Conservation (phyloP, 2,113 vertebrate species). For the Pseudonaja textilis region DNA sequence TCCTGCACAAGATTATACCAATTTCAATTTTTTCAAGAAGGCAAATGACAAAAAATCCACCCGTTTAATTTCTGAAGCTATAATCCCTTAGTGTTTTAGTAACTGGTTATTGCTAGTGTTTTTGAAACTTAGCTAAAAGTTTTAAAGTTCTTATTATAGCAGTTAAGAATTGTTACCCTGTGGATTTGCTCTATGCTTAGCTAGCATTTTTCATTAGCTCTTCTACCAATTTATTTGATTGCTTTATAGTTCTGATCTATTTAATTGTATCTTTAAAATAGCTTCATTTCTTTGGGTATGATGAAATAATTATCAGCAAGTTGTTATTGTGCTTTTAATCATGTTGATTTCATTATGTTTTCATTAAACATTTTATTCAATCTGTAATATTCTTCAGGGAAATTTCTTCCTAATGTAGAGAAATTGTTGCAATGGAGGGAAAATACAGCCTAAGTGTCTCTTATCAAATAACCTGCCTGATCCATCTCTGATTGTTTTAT, state of each 20-base stretch:
- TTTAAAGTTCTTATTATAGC: not conserved
- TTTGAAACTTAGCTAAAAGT: not conserved
- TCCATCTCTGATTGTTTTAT: slow-evolving; percentile 13
- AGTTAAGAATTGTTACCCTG: not conserved
- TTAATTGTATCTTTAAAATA: slow-evolving; percentile 28
- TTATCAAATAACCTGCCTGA: slow-evolving; percentile 14
- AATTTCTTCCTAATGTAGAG: slow-evolving; percentile 24
- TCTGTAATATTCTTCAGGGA: slow-evolving; percentile 3
- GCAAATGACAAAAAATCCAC: not conserved
- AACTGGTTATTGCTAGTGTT: not conserved
- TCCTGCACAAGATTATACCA: not conserved
- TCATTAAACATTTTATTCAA: slow-evolving; percentile 18
- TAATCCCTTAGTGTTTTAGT: not conserved
- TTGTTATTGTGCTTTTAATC: slow-evolving; percentile 20
- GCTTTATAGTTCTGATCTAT: slow-evolving; percentile 1
- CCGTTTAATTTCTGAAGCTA: not conserved
- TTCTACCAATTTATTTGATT: slow-evolving; percentile 3
- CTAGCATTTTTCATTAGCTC: not conserved
- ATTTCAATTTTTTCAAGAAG: not conserved
- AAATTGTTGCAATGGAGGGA: slow-evolving; percentile 13
- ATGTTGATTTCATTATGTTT: slow-evolving; percentile 26
- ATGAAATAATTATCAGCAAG: slow-evolving; percentile 27
- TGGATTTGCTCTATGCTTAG: not conserved
- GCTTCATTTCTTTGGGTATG: slow-evolving; percentile 4
- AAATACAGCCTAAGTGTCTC: not conserved